These are phyloP conservation scores for Perodicticus potto DNA, from an alignment of 2,797 vertebrate species.

Conservation along the genomic window DNA sequence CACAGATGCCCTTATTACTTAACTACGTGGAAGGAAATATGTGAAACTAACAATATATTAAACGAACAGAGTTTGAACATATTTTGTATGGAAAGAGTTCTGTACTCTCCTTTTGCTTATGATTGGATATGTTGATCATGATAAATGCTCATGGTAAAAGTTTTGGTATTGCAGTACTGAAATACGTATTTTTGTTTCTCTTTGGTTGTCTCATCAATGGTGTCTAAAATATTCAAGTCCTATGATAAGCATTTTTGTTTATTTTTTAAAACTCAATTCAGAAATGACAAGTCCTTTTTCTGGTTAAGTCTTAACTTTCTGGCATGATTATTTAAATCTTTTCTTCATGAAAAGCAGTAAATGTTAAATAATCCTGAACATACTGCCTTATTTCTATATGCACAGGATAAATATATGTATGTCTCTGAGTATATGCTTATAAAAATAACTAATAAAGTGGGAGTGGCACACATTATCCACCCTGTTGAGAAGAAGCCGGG, in stretches of 20 bases:
- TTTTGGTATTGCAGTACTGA: constrained; percentile 29
- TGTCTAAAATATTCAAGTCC: constrained; percentile 38
- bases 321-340: constrained; percentile 26
- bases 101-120: not conserved
- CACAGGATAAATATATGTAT: not conserved
- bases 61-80: not conserved
- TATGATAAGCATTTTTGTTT: not conserved
- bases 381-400: not conserved
- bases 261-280: not conserved
- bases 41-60: not conserved
- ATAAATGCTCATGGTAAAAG: not conserved
- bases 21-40: not conserved
- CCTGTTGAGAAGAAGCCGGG: not conserved
- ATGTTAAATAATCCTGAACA: constrained; percentile 40
- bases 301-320: constrained; percentile 51
- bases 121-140: not conserved
- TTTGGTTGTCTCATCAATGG: constrained; percentile 6
- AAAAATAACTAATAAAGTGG: constrained; percentile 35
- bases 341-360: constrained; percentile 36
- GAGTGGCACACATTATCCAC: not conserved
- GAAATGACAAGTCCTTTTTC: constrained; percentile 3
- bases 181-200: constrained; percentile 45
- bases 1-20: not conserved
- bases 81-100: not conserved
- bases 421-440: not conserved